Evolutionary conservation across 2,888 invertebrate genomes (phyloP), one percentile per base, ranked within the genome.

Genomic region (Copidosoma aretas): DNA sequence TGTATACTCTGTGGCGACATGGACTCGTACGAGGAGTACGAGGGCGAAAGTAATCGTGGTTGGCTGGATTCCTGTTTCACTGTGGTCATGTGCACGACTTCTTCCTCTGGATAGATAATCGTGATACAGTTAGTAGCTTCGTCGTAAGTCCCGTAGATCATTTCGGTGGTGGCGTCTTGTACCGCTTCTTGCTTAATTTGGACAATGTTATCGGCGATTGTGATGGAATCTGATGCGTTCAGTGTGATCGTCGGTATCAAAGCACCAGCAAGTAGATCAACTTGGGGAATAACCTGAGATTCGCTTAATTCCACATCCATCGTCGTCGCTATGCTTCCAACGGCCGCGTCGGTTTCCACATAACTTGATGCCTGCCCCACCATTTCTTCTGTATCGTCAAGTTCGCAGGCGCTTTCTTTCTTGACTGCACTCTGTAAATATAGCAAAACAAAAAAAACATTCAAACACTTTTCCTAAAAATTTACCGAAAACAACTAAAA

Each of bases 291-390:
- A 39, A 21, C 41, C 22, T 57, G 51, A 53, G n/a, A 41, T 63
- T 19, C 69, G 64, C 46, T 64, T 68, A 73, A 8, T 54, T 51
- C 60, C 73, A 70, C 71, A 21, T 49, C 17, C 17, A 49, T 71
- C 74, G 32, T 60, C 24, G 43, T 39, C 32, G 39, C 66, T 76
- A 81, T 12, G 77, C 80, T 73, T 85, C 86, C 77, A 82, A 81
- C 81, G 87, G 85, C 76, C 89, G 87, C 80, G 92, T 87, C 76
- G 93, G 93, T 83, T 93, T 93, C 94, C 93, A 94, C 78, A 86
- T 90, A 84, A 89, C 91, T 85, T 93, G 93, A 80, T 92, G 92
- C 62, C 91, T 90, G 72, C 93, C 93, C 94, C 94, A 93, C 93
- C 94, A 94, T 78, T 91, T 90, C 80, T 89, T 86, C 83, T 72